Conservation (phyloP, 2,113 vertebrate genomes). For the Oreochromis aureus region DNA sequence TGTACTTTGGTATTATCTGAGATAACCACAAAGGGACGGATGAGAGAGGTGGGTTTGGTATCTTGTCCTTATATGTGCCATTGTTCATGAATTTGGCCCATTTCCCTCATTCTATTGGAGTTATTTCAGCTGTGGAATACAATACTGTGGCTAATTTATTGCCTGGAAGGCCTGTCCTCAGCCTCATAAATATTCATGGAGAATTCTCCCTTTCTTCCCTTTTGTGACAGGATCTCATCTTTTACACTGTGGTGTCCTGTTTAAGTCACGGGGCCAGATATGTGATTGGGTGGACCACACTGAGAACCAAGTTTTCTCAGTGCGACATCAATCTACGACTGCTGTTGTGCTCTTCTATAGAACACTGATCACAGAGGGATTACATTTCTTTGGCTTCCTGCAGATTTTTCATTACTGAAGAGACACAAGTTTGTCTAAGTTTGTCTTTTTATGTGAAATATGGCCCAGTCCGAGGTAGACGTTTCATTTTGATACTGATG, state of each 20-base stretch:
- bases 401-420: background rate
- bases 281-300: background rate
- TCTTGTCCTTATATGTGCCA: background rate
- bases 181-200: background rate
- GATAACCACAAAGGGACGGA: background rate
- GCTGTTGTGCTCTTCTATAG: background rate
- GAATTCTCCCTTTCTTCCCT: background rate
- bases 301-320: background rate
- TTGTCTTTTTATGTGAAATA: background rate
- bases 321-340: background rate
- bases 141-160: background rate
- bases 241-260: background rate
- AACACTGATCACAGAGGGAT: background rate
- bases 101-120: background rate
- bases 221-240: background rate
- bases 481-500: background rate
- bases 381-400: background rate
- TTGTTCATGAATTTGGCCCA: background rate
- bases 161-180: background rate
- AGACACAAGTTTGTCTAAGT: background rate
- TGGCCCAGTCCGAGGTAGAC: background rate
- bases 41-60: background rate
- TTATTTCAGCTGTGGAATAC: background rate
- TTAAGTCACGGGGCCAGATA: background rate
- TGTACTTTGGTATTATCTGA: background rate